Evolutionary conservation across 2,113 vertebrate genomes (phyloP).

Genomic region (Oplegnathus fasciatus): DNA sequence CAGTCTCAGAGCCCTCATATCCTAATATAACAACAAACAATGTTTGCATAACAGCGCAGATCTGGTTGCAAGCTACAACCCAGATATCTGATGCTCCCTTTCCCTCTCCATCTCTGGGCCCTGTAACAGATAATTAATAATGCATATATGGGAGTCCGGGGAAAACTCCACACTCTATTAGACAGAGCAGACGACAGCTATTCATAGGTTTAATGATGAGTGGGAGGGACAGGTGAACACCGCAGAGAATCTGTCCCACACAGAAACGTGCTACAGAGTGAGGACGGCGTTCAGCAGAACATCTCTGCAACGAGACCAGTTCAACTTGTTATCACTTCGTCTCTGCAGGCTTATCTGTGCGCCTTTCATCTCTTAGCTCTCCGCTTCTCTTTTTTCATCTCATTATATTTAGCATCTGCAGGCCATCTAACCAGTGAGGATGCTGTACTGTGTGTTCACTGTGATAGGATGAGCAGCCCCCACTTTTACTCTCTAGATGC

Average conservation of each 20-base stretch:
- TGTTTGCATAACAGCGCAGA: constrained; percentile 45
- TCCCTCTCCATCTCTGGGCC: constrained; percentile 24
- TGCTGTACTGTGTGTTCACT: background rate
- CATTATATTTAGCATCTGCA: constrained; percentile 30
- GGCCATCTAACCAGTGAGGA: constrained; percentile 7
- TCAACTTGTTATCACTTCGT: constrained; percentile 30
- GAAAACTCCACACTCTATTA: constrained; percentile 77
- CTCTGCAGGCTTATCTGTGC: constrained; percentile 22
- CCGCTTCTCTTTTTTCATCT: constrained; percentile 11
- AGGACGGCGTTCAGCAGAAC: background rate
- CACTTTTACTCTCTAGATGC: background rate
- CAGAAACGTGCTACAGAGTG: constrained; percentile 9
- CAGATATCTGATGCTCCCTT: constrained; percentile 44
- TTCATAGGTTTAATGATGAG: constrained; percentile 72
- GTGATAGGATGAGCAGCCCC: background rate
- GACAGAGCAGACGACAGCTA: constrained; percentile 64
- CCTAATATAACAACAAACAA: constrained; percentile 48
- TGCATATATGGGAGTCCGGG: constrained; percentile 75
- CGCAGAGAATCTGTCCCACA: constrained; percentile 40
- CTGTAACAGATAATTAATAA: constrained; percentile 77
- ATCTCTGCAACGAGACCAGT: background rate
- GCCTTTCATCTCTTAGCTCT: constrained; percentile 24
- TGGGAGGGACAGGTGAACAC: constrained; percentile 55
- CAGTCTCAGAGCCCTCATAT: background rate
- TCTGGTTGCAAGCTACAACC: constrained; percentile 49